These are phyloP conservation scores for Pseudorectes ferrugineus DNA, from an alignment of 2,113 vertebrate species.

Conservation along the genomic window DNA sequence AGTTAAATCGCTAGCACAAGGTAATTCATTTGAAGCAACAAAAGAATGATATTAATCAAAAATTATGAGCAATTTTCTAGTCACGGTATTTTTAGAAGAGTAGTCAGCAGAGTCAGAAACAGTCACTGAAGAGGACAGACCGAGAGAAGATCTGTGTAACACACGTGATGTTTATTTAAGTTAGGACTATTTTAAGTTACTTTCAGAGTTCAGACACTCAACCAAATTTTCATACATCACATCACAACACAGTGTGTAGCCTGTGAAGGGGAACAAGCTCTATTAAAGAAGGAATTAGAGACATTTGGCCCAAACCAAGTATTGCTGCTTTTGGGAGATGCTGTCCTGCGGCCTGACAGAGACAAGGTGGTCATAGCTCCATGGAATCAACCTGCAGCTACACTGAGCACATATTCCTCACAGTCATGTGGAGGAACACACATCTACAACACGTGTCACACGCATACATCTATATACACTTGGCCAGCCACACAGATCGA, in stretches of 20 bases:
- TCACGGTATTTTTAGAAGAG: background rate
- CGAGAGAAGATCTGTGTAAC: background rate
- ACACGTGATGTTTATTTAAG: background rate
- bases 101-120: background rate
- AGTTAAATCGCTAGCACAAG: background rate
- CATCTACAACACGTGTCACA: accelerated
- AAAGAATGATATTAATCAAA: background rate
- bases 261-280: background rate
- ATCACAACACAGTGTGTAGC: background rate
- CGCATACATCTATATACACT: too few relatives aligned
- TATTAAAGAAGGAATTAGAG: background rate
- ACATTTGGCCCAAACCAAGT: background rate
- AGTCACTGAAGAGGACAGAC: background rate
- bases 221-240: background rate
- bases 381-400: background rate
- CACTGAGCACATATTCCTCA: background rate
- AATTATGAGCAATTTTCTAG: background rate
- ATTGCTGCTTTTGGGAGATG: background rate
- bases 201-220: background rate
- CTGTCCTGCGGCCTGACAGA: background rate
- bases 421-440: background rate
- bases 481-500: background rate
- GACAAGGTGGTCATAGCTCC: background rate
- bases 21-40: background rate
- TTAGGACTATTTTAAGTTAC: background rate